phyloP scores from a whole-genome alignment of 2,797 vertebrate genomes.

The Clangula hyemalis region DNA sequence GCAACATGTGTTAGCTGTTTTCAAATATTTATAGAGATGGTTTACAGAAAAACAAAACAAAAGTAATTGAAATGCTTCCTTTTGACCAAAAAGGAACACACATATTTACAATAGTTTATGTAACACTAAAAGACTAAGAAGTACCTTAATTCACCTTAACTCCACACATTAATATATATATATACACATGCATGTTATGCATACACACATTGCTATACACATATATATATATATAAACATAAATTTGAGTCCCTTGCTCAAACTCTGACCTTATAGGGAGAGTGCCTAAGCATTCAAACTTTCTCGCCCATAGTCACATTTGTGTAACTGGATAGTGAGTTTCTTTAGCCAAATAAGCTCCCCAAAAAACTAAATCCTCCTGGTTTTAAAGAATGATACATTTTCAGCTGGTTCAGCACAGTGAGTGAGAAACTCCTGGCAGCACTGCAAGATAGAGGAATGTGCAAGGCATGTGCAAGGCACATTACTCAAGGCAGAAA shows the following conservation, averaged over 20 bases:
- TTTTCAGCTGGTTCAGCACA: background rate
- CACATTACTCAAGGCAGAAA: background rate
- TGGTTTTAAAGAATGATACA: background rate
- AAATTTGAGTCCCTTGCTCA: background rate
- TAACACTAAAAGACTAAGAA: background rate
- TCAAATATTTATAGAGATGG: conserved; percentile 23
- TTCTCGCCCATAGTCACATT: background rate
- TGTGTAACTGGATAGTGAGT: background rate
- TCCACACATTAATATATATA: background rate
- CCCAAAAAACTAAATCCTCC: background rate
- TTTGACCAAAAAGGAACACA: background rate
- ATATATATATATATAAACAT: background rate
- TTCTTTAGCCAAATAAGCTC: background rate
- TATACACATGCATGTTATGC: background rate
- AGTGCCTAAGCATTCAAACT: background rate
- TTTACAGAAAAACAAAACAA: background rate
- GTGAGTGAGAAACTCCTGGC: background rate
- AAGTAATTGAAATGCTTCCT: background rate
- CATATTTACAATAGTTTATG: background rate
- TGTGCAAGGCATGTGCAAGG: background rate
- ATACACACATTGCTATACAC: background rate
- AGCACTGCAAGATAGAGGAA: background rate
- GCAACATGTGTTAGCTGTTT: background rate
- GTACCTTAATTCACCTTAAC: background rate
- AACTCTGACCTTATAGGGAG: background rate